Base-by-base conservation (phyloP, 2,888 invertebrate genomes). In the Miltochrista miniata region DNA sequence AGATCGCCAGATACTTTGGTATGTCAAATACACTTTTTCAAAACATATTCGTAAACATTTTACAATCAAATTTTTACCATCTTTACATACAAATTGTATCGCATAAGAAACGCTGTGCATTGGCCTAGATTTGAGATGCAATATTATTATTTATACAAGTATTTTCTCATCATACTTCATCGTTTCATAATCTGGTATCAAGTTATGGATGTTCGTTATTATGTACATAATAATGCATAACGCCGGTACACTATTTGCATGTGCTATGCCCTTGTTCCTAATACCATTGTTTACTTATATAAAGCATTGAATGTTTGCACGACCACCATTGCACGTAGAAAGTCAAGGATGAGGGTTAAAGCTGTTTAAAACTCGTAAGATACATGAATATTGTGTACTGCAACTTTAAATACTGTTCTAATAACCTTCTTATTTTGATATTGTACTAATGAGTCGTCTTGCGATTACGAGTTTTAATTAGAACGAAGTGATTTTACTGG, bases 1-100 rank as follows among this genome's bases (percentile, higher is more conserved):
- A 68, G 52, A 54, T 81, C 46, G 48, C 78, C 40, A 69, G 81
- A 13, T 85, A 76, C 72, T 84, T 88, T 57, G 88, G 89, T 90
- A 85, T 70, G 31, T 31, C 12, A 24, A 7, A 35, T 14, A 45
- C 8, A 5, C 8, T 10, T 31, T 31, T 1, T 10, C 3, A 31
- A 31, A 30, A 30, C 30, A 5, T 30, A 8, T 30, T 30, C 8
- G 14, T 10, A 18, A 18, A 37, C 15, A 37, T 7, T 0, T n/a
- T n/a, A n/a, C n/a, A n/a, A n/a, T n/a, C n/a, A n/a, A n/a, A n/a
- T n/a, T n/a, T n/a, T n/a, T 36, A 36, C 36, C 14, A 14, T 14
- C 13, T 9, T 13, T 36, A 36, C 10, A 13, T 10, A 14, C 10
- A 11, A 14, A 14, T n/a, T 8, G 4, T 36, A 13, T 9, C 36